Base-by-base conservation (phyloP, 2,888 invertebrate species). In the Monopis laevigella region DNA sequence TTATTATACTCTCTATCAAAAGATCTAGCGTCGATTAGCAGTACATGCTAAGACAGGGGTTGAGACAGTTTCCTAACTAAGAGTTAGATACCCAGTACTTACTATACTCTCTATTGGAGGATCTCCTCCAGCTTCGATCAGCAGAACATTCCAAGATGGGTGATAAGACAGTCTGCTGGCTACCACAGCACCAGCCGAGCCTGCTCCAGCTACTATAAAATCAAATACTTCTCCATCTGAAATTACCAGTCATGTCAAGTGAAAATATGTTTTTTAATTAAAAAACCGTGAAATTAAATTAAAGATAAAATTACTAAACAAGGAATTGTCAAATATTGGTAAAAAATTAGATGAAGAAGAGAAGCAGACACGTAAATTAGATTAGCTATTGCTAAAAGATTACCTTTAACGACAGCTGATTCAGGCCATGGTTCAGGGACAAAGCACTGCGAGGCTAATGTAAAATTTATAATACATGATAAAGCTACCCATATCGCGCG, bases 111-210 rank as follows among this genome's bases (percentile, higher is more conserved):
- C 52, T 27, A 52, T 26, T 3, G 48, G 48, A 7, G 54, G 51
- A 60, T 91, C 88, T 1, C 87, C 87, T 1, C 90, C 91, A 0
- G 91, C 91, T 62, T 92, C 92, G 28, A 90, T 54, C 2, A 91
- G 68, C 43, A 91, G 63, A 1, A 90, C 85, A 1, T 84, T 86
- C 88, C 88, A 89, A 49, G 87, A 85, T 32, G 75, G 62, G 2
- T 86, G 69, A 59, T 89, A 88, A 1, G 88, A 87, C 35, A 89
- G 67, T 10, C 89, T 81, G 48, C 87, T 88, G 29, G 90, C 90
- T 13, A 90, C 75, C 14, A 90, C 90, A 0, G 90, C 88, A 1
- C 91, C 91, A 0, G 90, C 90, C 1, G 89, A 90, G 10, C 91
- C 91, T 1, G 85, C 89, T 2, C 91, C 91, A 32, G 90, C 80